phyloP scores from a whole-genome alignment of 23 tunicate genomes.

The Trididemnum clinides region DNA sequence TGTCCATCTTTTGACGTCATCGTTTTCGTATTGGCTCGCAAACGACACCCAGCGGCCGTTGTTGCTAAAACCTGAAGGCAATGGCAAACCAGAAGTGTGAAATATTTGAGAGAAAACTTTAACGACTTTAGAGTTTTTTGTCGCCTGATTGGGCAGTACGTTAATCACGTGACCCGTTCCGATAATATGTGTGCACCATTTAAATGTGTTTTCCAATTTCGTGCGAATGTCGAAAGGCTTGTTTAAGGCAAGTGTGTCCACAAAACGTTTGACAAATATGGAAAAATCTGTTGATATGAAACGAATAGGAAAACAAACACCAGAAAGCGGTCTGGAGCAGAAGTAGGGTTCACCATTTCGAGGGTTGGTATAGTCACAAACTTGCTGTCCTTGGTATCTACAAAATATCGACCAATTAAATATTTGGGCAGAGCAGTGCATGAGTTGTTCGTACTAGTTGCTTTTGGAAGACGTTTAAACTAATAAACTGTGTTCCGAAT shows the following conservation, averaged over 20 bases:
- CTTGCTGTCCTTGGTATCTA: not conserved
- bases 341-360: conserved; percentile 39
- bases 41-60: conserved; percentile 40
- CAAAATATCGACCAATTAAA: not conserved
- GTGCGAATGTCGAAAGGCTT: conserved; percentile 4
- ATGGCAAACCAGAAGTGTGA: not conserved
- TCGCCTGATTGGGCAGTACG: not conserved
- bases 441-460: too few species aligned
- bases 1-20: not conserved
- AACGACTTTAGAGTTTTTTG: not conserved
- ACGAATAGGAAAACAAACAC: conserved; percentile 34
- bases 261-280: not conserved
- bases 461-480: too few species aligned
- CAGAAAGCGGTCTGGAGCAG: conserved; percentile 40
- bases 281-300: not conserved
- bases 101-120: not conserved
- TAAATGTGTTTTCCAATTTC: not conserved
- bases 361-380: conserved; percentile 43
- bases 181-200: not conserved
- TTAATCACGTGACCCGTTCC: not conserved
- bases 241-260: not conserved
- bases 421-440: too few species aligned
- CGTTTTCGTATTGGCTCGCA: not conserved
- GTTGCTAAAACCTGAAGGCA: conserved; percentile 18
- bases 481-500: too few species aligned